Evolutionary conservation across 2,888 invertebrate genomes (phyloP).

Genomic region (Hypena proboscidalis): DNA sequence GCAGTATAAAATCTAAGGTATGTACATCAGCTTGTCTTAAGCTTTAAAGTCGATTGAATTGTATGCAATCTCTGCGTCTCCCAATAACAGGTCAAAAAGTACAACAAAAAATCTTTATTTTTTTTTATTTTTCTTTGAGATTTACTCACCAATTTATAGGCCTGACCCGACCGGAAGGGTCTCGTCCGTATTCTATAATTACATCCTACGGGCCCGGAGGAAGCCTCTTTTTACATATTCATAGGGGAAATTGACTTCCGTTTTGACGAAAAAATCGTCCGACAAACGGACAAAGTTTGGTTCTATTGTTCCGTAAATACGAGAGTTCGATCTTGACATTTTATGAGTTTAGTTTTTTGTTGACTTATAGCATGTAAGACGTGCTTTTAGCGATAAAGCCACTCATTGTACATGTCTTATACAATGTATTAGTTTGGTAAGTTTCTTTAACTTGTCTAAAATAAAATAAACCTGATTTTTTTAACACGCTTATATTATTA

Average conservation of each 20-base stretch:
- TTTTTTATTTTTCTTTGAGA: conserved; percentile 30
- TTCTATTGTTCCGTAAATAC: conserved; percentile 11
- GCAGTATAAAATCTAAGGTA: too few species aligned
- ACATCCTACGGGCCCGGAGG: conserved; percentile 39
- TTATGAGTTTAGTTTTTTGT: background rate
- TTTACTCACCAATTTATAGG: conserved; percentile 42
- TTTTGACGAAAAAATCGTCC: conserved; percentile 26
- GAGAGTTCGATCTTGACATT: conserved; percentile 1
- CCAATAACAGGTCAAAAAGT: too few species aligned
- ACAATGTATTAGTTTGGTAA: too few species aligned
- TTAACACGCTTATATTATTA: too few species aligned
- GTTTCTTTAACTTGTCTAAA: too few species aligned
- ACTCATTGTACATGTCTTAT: too few species aligned
- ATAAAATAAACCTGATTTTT: too few species aligned
- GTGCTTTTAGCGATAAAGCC: too few species aligned
- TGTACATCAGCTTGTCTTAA: too few species aligned
- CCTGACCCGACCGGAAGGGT: conserved; percentile 35
- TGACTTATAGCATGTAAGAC: too few species aligned
- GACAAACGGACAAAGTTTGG: conserved; percentile 1
- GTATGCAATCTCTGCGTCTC: too few species aligned
- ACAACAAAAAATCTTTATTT: conserved; percentile 16
- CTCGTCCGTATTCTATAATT: conserved; percentile 41
- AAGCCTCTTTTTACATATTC: conserved; percentile 43
- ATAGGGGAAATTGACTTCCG: conserved; percentile 48
- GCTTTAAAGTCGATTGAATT: too few species aligned